Evolutionary conservation across 2,113 vertebrate species (phyloP).

Genomic region (Chitala chitala): DNA sequence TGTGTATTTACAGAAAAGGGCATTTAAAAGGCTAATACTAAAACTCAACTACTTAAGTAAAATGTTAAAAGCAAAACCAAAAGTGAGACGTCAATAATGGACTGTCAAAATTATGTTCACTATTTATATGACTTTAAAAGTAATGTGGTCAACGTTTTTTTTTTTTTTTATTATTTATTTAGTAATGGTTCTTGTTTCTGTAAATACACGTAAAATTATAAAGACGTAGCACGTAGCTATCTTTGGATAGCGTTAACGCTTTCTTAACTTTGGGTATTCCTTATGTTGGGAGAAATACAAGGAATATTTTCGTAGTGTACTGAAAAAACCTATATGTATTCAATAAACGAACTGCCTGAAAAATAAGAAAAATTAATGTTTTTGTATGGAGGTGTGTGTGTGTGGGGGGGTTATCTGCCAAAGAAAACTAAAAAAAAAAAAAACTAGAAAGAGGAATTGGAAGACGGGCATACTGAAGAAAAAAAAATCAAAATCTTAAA

Average conservation of each 20-base stretch:
- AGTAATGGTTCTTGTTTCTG: background rate
- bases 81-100: too few species aligned
- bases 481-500: background rate
- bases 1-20: too few species aligned
- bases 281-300: background rate
- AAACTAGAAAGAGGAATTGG: too few species aligned
- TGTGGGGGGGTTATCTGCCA: background rate
- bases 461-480: too few species aligned
- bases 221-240: background rate
- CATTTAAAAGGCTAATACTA: too few species aligned
- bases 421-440: too few species aligned
- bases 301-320: background rate
- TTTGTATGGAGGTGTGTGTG: background rate
- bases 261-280: background rate
- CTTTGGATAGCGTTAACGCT: background rate
- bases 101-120: too few species aligned
- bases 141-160: background rate
- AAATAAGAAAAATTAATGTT: background rate
- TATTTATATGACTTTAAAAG: background rate
- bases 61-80: too few species aligned
- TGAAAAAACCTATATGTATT: background rate
- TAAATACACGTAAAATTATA: background rate
- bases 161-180: background rate
- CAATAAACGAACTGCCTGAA: background rate
- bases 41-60: too few species aligned